Base-by-base conservation (phyloP, 2,113 vertebrate genomes). In the Centropus unirufus region DNA sequence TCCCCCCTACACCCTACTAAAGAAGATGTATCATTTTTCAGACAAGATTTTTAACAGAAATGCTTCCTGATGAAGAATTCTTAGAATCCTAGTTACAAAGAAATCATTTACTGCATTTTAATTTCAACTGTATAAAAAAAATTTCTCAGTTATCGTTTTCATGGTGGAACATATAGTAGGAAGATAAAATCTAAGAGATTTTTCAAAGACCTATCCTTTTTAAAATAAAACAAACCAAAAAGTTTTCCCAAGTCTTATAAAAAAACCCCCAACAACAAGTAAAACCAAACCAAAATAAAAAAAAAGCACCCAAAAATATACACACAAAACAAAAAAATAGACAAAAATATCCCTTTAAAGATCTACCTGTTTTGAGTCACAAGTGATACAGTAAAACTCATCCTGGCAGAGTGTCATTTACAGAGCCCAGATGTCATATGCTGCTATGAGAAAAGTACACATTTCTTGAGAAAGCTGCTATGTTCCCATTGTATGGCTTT, bases 371-470 rank as follows among this genome's bases (percentile, higher is more conserved):
- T 95, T 42, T 58, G 13, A 89, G 74, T 83, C 46, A 51, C 12
- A 85, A 85, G 18, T 17, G 46, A 58, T 54, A 66, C 26, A 66
- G 47, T 88, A 80, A 80, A 88, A 70, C 14, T 85, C 30, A 57
- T 12, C 24, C 32, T 92, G 79, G 67, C 63, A 69, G 76, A 1
- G 1, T 73, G 51, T 58, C 62, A 69, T 67, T 69, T 85, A 40
- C 44, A 36, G 64, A 92, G 55, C 67, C 80, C 55, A 83, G 55
- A 52, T 93, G 82, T 95, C 78, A 57, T 82, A 79, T 12, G 55
- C 75, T 93, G 30, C 83, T 81, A n/a, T 72, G 44, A 78, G 66
- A 77, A 81, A 91, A 81, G 34, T 68, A 58, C 14, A 9, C 21
- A 34, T 81, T 92, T 77, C 66, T 74, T 1, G 3, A 86, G 67